Evolutionary conservation across 2,797 vertebrate species (phyloP).

Genomic region (Enteromius treurensis): DNA sequence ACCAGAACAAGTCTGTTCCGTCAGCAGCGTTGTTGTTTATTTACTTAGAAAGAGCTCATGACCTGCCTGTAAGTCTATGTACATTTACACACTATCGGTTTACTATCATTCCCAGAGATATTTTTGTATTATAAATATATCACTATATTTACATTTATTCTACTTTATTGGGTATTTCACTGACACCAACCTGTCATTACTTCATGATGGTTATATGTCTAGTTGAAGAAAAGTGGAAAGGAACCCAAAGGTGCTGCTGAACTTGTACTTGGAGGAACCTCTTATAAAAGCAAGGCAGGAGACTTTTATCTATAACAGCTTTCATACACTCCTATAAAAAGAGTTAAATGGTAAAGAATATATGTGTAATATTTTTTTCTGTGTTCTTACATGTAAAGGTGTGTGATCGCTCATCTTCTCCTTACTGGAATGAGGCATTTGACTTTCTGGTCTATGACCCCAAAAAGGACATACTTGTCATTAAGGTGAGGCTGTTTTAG

Average conservation of each 20-base stretch:
- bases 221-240: constrained; percentile 89
- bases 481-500: constrained; percentile 77
- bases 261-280: constrained; percentile 76
- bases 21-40: constrained; percentile 85
- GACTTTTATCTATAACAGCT: neutral
- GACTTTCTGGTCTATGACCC: constrained; percentile 86
- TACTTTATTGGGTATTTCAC: neutral
- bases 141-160: neutral
- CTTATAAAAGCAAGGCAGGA: constrained; percentile 84
- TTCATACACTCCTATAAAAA: neutral
- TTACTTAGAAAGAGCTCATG: constrained; percentile 84
- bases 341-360: neutral
- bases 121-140: neutral
- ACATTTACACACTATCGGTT: neutral
- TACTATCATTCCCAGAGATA: neutral
- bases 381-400: constrained; percentile 69
- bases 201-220: neutral
- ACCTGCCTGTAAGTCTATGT: constrained; percentile 80
- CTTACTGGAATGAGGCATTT: constrained; percentile 86
- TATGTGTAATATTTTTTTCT: neutral
- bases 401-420: constrained; percentile 76
- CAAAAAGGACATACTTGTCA: constrained; percentile 79
- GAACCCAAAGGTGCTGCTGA: constrained; percentile 82
- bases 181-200: neutral
- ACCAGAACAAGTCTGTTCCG: constrained; percentile 78